Percentiles rank a stretch among this genome's conserved stretches.
These are phyloP conservation scores for Sminthurides bifidus DNA, from an alignment of 1,140 invertebrate species.

Conservation along the genomic window DNA sequence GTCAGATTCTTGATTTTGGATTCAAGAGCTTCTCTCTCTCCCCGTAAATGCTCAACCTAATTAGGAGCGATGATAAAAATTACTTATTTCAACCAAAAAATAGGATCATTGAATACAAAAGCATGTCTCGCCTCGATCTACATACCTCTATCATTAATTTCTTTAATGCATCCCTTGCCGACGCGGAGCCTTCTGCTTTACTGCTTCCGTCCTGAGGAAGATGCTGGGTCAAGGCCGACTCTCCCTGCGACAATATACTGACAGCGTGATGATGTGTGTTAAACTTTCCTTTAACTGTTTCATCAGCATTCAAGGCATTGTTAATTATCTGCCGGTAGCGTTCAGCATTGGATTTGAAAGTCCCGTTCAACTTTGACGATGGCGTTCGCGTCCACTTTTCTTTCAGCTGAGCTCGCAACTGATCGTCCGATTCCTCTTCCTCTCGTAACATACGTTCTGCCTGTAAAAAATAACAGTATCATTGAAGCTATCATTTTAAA, in stretches of 20 bases:
- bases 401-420: constrained; percentile 78
- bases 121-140: too few relatives aligned
- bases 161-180: constrained; percentile 54
- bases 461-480: constrained; percentile 35
- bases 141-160: constrained; percentile 64
- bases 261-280: constrained; percentile 66
- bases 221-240: constrained; percentile 48
- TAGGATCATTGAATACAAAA: constrained; percentile 1
- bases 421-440: constrained; percentile 80
- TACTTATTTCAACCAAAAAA: not conserved
- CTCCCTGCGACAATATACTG: constrained; percentile 63
- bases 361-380: constrained; percentile 76
- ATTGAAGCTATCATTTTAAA: constrained; percentile 10
- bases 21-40: constrained; percentile 78
- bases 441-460: constrained; percentile 76
- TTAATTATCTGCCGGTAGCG: constrained; percentile 85
- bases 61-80: constrained; percentile 17
- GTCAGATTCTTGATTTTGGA: constrained; percentile 69
- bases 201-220: constrained; percentile 46
- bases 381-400: constrained; percentile 79
- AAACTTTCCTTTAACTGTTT: constrained; percentile 65
- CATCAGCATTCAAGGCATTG: constrained; percentile 70
- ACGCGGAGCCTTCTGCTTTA: constrained; percentile 44
- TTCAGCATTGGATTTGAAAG: constrained; percentile 67
- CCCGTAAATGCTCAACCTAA: constrained; percentile 73